Evolutionary conservation across 2,888 invertebrate genomes (phyloP).

Genomic region (Eustalomyia histrio): DNA sequence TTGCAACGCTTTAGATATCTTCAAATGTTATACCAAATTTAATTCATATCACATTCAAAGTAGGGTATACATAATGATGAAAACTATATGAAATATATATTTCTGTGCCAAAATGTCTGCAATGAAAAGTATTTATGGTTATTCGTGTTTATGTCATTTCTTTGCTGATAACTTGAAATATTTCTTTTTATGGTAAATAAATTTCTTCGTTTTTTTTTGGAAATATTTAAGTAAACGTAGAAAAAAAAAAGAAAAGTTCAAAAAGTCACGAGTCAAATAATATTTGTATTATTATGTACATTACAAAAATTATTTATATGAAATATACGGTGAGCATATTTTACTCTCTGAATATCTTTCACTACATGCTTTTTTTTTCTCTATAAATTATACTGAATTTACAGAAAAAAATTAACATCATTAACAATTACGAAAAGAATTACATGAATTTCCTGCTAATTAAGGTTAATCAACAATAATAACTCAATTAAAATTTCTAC

Average conservation of each 20-base stretch:
- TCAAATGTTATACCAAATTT: too few species aligned
- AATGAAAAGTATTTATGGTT: constrained; percentile 8
- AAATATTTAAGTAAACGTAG: not conserved
- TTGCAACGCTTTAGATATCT: too few species aligned
- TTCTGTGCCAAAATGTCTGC: constrained; percentile 1
- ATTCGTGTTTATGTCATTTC: not conserved
- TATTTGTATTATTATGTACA: not conserved
- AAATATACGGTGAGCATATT: too few species aligned
- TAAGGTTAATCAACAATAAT: constrained; percentile 47
- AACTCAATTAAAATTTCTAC: constrained; percentile 48
- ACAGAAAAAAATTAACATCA: not conserved
- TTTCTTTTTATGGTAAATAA: not conserved
- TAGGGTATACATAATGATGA: constrained; percentile 3
- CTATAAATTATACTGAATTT: not conserved
- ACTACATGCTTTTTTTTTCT: not conserved
- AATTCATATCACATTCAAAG: not conserved
- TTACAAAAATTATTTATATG: not conserved
- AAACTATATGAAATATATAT: constrained; percentile 3
- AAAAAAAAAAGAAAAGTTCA: not conserved
- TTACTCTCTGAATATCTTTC: too few species aligned
- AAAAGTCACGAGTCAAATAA: not conserved
- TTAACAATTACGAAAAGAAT: not conserved
- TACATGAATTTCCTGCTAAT: constrained; percentile 46
- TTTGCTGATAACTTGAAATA: constrained; percentile 1
- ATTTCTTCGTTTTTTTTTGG: not conserved